Evolutionary conservation across 1,140 invertebrate species (phyloP), one percentile per base, ranked within the genome.

Genomic region (Lamellibrachia luymesi): DNA sequence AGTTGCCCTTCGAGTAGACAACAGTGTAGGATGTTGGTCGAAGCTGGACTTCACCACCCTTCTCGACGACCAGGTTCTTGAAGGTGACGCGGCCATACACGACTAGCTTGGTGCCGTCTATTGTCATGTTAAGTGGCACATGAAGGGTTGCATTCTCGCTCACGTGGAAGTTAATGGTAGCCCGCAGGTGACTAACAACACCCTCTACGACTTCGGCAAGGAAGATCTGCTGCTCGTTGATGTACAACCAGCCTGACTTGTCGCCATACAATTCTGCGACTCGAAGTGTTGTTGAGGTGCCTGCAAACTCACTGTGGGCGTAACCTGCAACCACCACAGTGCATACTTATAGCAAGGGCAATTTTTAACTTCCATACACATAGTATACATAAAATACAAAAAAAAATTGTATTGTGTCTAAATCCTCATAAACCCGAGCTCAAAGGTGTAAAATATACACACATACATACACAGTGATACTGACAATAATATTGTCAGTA

Each of bases 11-110:
- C 13, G 93, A 93, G 92, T 94, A 95, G 38, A 92, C 94, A 0
- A 94, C 94, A 6, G 95, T 95, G 90, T 94, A 94, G 38, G 95
- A 95, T 52, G 94, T 94, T n/a, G 90, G 93, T n/a, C 94, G 93
- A n/a, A 95, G 93, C 25, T 94, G 92, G 0, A 95, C 94, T 27
- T 93, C 64, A 2, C 94, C 95, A 22, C 94, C 93, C 51, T 94
- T 93, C 91, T 95, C 95, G 4, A 95, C 93, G 56, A 94, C 93
- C 1, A 95, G 93, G 51, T 94, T 95, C 92, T 94, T 95, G 91
- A 94, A 95, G 0, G 95, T 95, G n/a, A 95, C 94, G 22, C 92
- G 94, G 13, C 95, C 95, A 8, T 92, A 92, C 2, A 95, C 93
- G 25, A 94, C 92, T 0, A 95, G 92, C 13, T 92, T 93, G 0